Evolutionary conservation across 2,113 vertebrate genomes (phyloP), one percentile per base, ranked within the genome.

Genomic region (Nibea albiflora): DNA sequence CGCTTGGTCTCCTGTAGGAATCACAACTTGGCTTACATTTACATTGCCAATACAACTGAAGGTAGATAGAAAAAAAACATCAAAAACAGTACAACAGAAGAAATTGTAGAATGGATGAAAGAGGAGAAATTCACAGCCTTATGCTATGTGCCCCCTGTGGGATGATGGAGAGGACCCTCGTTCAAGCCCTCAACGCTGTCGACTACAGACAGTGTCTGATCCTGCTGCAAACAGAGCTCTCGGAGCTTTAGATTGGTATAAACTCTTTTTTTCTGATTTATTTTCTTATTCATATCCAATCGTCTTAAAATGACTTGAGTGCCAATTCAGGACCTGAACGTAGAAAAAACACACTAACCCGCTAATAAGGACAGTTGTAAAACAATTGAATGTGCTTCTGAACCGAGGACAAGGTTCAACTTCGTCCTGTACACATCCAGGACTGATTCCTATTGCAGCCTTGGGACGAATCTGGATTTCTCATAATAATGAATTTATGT

Each of bases 1-100:
- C 74, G 60, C 73, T 87, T 47, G 85, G 79, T 87, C 80, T 87
- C 68, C 88, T 85, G 89, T 84, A 91, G 79, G 85, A 92, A 89
- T 92, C 90, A 92, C 92, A 91, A 81, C 61, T 82, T 84, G 85
- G 87, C 89, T 88, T 92, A 92, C 93, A 93, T 90, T 84, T 88
- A 93, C 90, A 92, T 92, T 78, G 89, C 85, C 85, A 93, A 81
- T 80, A 92, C 82, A 91, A 88, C 67, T 76, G 76, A 91, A 82
- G 80, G 72, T 82, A 85, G 84, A 87, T 82, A 89, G 49, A 90
- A 80, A 84, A 89, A 73, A 78, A 79, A 74, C 63, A 84, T 73
- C 83, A 80, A 62, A 80, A 88, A 63, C 62, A 74, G 28, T 64
- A 79, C 49, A 86, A 88, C 68, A 84, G 60, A 86, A 68, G 73